phyloP scores from a whole-genome alignment of 2,888 invertebrate genomes.

The Sussaba pulchella region DNA sequence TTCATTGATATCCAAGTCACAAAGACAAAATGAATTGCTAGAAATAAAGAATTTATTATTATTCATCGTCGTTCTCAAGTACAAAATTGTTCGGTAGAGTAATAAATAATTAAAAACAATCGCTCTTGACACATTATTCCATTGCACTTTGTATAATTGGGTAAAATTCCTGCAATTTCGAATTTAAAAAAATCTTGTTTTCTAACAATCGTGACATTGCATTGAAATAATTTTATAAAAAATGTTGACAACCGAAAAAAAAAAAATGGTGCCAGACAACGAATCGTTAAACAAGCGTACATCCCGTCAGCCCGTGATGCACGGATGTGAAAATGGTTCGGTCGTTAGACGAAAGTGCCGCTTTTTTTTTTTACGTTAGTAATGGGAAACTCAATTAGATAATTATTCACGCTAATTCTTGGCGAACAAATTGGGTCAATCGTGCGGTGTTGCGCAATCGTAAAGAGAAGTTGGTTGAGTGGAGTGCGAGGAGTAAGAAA shows the following conservation, averaged over 20 bases:
- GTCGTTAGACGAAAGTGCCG: constrained; percentile 60
- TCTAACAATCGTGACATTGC: too few species aligned
- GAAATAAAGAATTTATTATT: background rate
- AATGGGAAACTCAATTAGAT: constrained; percentile 72
- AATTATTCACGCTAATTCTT: constrained; percentile 79
- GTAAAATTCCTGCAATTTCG: too few species aligned
- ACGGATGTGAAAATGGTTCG: constrained; percentile 43
- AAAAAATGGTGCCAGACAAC: background rate
- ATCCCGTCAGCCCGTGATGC: constrained; percentile 32
- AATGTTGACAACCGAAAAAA: too few species aligned
- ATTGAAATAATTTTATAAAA: too few species aligned
- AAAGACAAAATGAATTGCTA: background rate
- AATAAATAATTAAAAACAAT: background rate
- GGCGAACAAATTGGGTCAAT: constrained; percentile 73
- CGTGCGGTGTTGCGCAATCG: constrained; percentile 67
- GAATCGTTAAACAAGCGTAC: constrained; percentile 26
- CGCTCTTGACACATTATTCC: too few species aligned
- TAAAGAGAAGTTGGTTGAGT: constrained; percentile 57
- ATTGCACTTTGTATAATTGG: too few species aligned
- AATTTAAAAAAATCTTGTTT: too few species aligned
- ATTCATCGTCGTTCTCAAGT: too few species aligned
- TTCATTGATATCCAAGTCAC: background rate
- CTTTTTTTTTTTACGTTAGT: constrained; percentile 51
- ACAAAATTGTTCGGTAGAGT: background rate
- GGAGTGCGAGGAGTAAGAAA: constrained; percentile 49